Evolutionary conservation across 2,888 invertebrate genomes (phyloP).

Genomic region (Branchinecta sandiegonensis): DNA sequence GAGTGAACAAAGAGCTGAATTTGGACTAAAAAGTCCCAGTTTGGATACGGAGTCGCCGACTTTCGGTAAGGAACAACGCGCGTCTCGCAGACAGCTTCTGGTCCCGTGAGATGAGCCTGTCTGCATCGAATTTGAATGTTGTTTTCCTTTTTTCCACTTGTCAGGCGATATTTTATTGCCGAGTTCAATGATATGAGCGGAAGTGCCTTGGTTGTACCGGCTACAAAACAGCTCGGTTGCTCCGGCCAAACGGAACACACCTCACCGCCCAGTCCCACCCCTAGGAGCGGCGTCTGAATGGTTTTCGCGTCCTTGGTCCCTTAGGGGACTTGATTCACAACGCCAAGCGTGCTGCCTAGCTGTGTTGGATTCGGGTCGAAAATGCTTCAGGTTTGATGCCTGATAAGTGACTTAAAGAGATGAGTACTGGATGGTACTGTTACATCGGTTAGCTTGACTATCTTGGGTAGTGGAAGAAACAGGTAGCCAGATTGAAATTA

Average conservation of each 20-base stretch:
- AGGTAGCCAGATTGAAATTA: too few species aligned
- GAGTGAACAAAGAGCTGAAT: too few species aligned
- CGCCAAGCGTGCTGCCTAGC: background rate
- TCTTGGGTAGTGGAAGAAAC: too few species aligned
- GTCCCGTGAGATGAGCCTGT: background rate
- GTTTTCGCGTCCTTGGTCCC: conserved; percentile 16
- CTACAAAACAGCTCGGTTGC: conserved; percentile 14
- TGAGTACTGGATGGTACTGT: conserved; percentile 2
- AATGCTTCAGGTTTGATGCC: conserved; percentile 1
- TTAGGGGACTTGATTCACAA: conserved; percentile 14
- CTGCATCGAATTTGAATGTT: background rate
- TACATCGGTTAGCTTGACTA: background rate
- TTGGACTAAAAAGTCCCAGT: too few species aligned
- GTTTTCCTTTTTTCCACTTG: background rate
- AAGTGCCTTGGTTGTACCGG: conserved; percentile 16
- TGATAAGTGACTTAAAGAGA: background rate
- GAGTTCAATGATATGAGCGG: conserved; percentile 17
- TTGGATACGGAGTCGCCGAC: too few species aligned
- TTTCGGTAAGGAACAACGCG: too few species aligned
- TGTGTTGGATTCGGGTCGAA: background rate
- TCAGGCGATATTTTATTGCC: conserved; percentile 15
- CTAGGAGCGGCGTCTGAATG: conserved; percentile 14
- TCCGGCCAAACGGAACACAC: conserved; percentile 10
- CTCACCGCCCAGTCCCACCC: background rate
- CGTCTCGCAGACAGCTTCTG: background rate